Evolutionary conservation across 2,888 invertebrate genomes (phyloP), one percentile per base, ranked within the genome.

Genomic region (Drosophila paramelanica): DNA sequence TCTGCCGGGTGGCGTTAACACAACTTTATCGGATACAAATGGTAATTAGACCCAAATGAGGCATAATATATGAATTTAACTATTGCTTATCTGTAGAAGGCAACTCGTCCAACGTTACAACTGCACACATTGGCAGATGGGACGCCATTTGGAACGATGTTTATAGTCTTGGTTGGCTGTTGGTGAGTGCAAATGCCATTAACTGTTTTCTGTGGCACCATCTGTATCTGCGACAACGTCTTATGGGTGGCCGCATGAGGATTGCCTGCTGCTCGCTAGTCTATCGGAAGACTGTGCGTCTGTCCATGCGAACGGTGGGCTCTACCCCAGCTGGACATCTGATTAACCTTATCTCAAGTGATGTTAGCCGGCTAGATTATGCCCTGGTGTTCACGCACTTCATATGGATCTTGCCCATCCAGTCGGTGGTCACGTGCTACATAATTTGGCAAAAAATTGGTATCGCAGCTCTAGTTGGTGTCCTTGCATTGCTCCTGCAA

Each of bases 261-360:
- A 93, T 96, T 6, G 95, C 95, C 0, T 94, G 94, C 66, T 95
- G 95, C 10, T 88, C 85, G 13, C 41, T 88, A 41, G 81, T 86
- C 47, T 86, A 79, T 46, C 76, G 80, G 38, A 89, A 96, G 95
- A 94, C 95, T 0, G 91, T 96, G 20, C 93, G 94, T 17, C 92
- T 97, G 10, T 96, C 96, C 73, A 95, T 95, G 91, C 93, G 94
- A 17, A 94, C 96, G 0, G 92, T 96, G 47, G 94, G 95, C 1
- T 93, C 95, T 84, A 96, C 96, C 6, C 91, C 98, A 0, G 96
- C 96, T 0, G 98, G 98, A 0, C 97, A 98, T 92, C 95, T 99
- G 55, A 96, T 98, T 13, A 98, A 98, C 93, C 93, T 99, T 2
- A 94, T 99, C 58, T 98, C 98, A 5, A 98, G 98, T 89, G 99